Evolutionary conservation across 30 jellyfish, hydroid and myxozoan genomes (phyloP).

Genomic region (Turritopsis dohrnii): DNA sequence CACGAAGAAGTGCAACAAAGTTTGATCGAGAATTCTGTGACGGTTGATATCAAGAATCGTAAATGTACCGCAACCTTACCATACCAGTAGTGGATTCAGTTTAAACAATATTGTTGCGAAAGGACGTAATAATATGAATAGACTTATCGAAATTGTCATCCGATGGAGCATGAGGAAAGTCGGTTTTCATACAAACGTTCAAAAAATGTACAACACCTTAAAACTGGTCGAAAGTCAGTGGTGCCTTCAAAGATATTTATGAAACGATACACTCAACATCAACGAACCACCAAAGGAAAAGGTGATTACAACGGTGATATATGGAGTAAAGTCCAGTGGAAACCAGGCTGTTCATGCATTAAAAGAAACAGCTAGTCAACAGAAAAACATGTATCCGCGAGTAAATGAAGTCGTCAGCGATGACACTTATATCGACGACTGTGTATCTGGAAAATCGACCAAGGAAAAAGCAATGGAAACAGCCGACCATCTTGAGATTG

Average conservation of each 20-base stretch:
- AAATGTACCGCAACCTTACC: too few species aligned
- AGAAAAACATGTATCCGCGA: neutral
- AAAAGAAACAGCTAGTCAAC: neutral
- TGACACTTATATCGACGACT: neutral
- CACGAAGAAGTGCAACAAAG: neutral
- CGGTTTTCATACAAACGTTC: too few species aligned
- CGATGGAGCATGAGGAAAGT: too few species aligned
- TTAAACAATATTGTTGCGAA: neutral
- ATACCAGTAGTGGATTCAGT: conserved; percentile 1
- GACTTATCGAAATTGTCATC: too few species aligned
- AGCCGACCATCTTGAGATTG: conserved; percentile 16
- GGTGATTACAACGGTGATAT: conserved; percentile 18
- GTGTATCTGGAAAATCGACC: neutral
- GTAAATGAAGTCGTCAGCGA: neutral
- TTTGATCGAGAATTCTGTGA: neutral
- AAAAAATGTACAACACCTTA: too few species aligned
- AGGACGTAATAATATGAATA: conserved; percentile 1
- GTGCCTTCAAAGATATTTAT: conserved; percentile 14
- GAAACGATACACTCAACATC: conserved; percentile 28
- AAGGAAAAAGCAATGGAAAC: neutral
- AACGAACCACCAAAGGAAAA: conserved; percentile 1
- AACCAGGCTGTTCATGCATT: conserved; percentile 11
- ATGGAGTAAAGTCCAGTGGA: conserved; percentile 23
- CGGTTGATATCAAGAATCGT: neutral
- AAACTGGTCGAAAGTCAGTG: too few species aligned